These are phyloP conservation scores for Odontamblyopus rebecca DNA, from an alignment of 2,797 vertebrate species.

Conservation along the genomic window DNA sequence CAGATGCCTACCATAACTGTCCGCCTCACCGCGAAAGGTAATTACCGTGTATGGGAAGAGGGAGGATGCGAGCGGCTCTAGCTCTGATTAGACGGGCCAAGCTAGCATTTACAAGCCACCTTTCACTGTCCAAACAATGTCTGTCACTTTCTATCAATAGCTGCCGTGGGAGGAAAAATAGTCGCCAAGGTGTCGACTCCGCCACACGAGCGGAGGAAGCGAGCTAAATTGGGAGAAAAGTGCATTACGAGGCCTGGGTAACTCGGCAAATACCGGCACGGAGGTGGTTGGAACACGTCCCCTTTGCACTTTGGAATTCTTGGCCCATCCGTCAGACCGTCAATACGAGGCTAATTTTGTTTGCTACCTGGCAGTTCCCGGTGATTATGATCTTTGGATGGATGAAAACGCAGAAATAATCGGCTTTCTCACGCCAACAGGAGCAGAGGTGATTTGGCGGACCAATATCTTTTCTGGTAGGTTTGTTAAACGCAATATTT, in stretches of 20 bases:
- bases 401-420: constrained; percentile 26
- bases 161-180: constrained; percentile 56
- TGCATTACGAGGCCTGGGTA: constrained; percentile 40
- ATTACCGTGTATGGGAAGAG: constrained; percentile 91
- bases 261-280: constrained; percentile 35
- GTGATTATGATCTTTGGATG: constrained; percentile 22
- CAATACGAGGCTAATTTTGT: constrained; percentile 20
- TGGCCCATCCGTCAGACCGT: constrained; percentile 27
- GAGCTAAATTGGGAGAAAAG: constrained; percentile 58
- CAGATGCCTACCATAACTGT: constrained; percentile 80
- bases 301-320: constrained; percentile 25
- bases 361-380: constrained; percentile 38
- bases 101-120: constrained; percentile 81
- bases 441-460: neutral
- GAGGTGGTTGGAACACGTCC: constrained; percentile 37
- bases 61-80: constrained; percentile 88
- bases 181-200: constrained; percentile 48
- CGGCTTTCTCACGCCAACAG: constrained; percentile 14
- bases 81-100: constrained; percentile 90
- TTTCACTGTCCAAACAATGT: constrained; percentile 72
- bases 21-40: constrained; percentile 85
- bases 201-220: constrained; percentile 27
- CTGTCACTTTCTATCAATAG: constrained; percentile 59
- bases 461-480: neutral
- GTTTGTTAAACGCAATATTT: neutral